Percentiles rank a stretch among this genome's conserved stretches.
Evolutionary conservation across 2,113 vertebrate species (phyloP).

Genomic region (Rhinolophus sinicus): DNA sequence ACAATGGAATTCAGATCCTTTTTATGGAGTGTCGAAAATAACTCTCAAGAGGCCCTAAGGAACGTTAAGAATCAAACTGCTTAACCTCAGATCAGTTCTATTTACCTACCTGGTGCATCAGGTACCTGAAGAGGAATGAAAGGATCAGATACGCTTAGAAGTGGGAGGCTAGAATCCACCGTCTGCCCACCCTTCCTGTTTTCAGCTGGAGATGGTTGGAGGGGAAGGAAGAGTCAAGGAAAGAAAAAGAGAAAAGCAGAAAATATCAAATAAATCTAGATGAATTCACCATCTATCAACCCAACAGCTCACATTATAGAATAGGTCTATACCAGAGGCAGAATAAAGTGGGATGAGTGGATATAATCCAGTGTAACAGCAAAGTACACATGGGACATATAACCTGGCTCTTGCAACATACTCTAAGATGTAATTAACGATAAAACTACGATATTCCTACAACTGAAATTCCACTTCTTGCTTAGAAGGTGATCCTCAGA

Average conservation of each 20-base stretch:
- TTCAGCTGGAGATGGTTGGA: constrained; percentile 84
- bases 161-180: constrained; percentile 87
- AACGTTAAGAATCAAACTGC: background rate
- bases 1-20: background rate
- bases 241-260: constrained; percentile 75
- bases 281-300: constrained; percentile 26
- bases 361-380: background rate
- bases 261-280: constrained; percentile 60
- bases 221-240: constrained; percentile 59
- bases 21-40: constrained; percentile 15
- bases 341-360: background rate
- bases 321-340: constrained; percentile 10
- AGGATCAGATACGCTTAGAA: constrained; percentile 91
- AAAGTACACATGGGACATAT: background rate
- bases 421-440: background rate
- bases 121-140: constrained; percentile 90
- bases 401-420: background rate
- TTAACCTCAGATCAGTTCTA: background rate
- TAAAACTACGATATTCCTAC: background rate
- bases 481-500: background rate
- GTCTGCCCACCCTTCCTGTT: constrained; percentile 88
- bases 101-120: constrained; percentile 91
- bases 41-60: background rate
- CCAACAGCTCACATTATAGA: constrained; percentile 44
- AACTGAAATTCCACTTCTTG: constrained; percentile 13